phyloP scores from a whole-genome alignment of 2,113 vertebrate species.

The Phycodurus eques region DNA sequence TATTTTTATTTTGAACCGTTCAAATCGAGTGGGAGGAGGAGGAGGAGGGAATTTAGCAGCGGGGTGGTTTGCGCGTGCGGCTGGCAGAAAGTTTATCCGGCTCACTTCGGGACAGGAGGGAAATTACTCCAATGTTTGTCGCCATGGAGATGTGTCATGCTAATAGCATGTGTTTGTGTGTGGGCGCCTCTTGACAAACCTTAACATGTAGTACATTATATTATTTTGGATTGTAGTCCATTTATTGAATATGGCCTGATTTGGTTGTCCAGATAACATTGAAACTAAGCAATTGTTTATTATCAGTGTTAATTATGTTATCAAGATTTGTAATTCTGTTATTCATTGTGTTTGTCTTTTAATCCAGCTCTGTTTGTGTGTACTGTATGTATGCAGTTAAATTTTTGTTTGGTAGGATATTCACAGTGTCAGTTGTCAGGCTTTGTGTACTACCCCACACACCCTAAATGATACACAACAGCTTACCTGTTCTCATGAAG shows the following conservation, averaged over 20 bases:
- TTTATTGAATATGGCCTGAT: background rate
- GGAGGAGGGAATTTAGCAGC: constrained; percentile 9
- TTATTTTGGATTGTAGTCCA: background rate
- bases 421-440: background rate
- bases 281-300: background rate
- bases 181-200: background rate
- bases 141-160: constrained; percentile 30
- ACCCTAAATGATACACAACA: constrained; percentile 43
- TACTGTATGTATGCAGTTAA: background rate
- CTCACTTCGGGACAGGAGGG: constrained; percentile 26
- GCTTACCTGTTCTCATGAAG: constrained; percentile 4
- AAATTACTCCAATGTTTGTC: constrained; percentile 38
- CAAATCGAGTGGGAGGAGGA: background rate
- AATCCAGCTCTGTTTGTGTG: no score
- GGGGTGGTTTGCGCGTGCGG: constrained; percentile 1
- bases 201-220: background rate
- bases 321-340: background rate
- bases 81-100: constrained; percentile 54
- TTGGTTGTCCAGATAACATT: background rate
- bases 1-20: background rate
- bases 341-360: background rate
- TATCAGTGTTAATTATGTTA: background rate
- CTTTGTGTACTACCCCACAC: background rate
- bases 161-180: background rate
- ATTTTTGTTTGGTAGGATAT: background rate